Evolutionary conservation across 2,888 invertebrate genomes (phyloP), one percentile per base, ranked within the genome.

Genomic region (Ophion costatus): DNA sequence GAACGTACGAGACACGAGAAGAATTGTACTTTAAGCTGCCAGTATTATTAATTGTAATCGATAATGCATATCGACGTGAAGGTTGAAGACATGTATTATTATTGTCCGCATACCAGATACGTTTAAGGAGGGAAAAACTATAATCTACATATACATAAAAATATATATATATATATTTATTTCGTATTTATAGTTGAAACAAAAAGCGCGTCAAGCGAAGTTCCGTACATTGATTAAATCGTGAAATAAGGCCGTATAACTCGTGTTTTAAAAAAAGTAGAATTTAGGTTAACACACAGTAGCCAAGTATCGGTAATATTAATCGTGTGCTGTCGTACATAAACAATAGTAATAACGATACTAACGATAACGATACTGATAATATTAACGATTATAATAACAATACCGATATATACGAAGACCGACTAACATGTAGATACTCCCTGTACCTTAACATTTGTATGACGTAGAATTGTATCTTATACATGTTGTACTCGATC

Each of bases 401-500:
- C 20, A 76, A 88, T 88, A 88, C 89, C 88, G 88, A 88, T 38
- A 74, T 91, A 90, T 89, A 85, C 61, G 82, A 85, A 82, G 67
- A 82, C 69, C 80, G 86, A 87, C 88, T 88, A 87, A 91, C 87
- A 90, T 92, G 92, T 92, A 92, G 92, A 92, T 92, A 92, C 92
- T 91, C 92, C 91, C 91, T 90, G 92, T 92, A 92, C 92, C 92
- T 92, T 92, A 89, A 91, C 91, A 91, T 92, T 92, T 92, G 88
- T 92, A 92, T 91, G 90, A 91, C 77, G 89, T 91, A 92, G 89
- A 71, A 73, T 80, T 84, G 90, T 57, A 90, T 89, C 83, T 88
- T 86, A 79, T 75, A 80, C 22, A 22, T 59, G 59, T 59, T 87
- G 87, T 88, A 89, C 82, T 76, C 59, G 70, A 81, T 83, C 63